A percentile compares a stretch with the other conserved stretches of the same genome.
Evolutionary conservation across 1,140 invertebrate genomes (phyloP).

Genomic region (Papilio machaon): DNA sequence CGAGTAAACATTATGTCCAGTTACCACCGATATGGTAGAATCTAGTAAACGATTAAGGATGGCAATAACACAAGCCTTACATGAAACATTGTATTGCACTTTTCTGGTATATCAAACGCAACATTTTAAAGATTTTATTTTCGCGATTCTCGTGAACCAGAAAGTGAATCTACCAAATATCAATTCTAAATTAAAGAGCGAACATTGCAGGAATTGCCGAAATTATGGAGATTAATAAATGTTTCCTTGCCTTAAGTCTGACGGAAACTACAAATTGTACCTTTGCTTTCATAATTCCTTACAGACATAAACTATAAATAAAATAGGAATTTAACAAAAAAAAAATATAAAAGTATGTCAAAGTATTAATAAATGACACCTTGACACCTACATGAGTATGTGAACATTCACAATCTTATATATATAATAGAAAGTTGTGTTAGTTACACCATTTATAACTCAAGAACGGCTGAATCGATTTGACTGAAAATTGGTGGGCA

Average conservation of each 20-base stretch:
- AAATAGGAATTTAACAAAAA: neutral
- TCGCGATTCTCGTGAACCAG: neutral
- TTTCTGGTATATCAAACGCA: neutral
- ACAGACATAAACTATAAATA: neutral
- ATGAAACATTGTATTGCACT: neutral
- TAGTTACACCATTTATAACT: too few relatives aligned
- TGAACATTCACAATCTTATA: neutral
- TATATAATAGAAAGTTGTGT: too few relatives aligned
- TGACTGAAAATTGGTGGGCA: too few relatives aligned
- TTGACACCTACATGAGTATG: constrained; percentile 4
- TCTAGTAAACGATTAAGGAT: neutral
- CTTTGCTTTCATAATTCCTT: too few relatives aligned
- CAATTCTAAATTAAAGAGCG: neutral
- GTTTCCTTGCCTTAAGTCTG: neutral
- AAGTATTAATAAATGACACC: neutral
- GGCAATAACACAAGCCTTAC: constrained; percentile 14
- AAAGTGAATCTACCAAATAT: neutral
- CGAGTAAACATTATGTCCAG: neutral
- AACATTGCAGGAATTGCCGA: neutral
- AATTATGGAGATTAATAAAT: neutral
- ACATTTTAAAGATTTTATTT: neutral
- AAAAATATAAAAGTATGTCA: neutral
- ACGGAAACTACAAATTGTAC: too few relatives aligned
- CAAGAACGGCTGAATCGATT: too few relatives aligned
- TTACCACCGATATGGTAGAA: neutral